These are phyloP conservation scores for Rhabdophis nuchalis DNA, from an alignment of 2,797 vertebrate genomes.

Conservation along the genomic window DNA sequence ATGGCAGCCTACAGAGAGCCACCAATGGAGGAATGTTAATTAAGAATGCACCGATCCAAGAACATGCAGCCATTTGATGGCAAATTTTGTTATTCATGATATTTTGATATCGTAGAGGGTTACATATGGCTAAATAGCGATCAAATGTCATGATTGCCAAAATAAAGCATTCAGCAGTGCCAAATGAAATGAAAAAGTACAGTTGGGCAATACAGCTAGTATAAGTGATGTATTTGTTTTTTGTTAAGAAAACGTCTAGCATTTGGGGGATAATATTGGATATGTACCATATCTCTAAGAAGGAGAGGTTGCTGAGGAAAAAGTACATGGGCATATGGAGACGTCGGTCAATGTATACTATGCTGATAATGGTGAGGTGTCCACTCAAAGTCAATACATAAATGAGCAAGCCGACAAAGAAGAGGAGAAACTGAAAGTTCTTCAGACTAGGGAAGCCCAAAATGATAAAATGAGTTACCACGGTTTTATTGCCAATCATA, in stretches of 20 bases:
- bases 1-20: slow-evolving; percentile 7
- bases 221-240: slow-evolving; percentile 30
- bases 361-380: background rate
- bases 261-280: slow-evolving; percentile 34
- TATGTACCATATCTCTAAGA: slow-evolving; percentile 10
- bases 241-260: slow-evolving; percentile 18
- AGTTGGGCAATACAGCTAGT: slow-evolving; percentile 25
- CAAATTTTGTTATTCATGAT: slow-evolving; percentile 50
- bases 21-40: background rate
- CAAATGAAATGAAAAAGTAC: slow-evolving; percentile 20
- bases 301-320: slow-evolving; percentile 14
- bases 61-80: slow-evolving; percentile 36
- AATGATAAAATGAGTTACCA: slow-evolving; percentile 46
- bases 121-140: slow-evolving; percentile 53
- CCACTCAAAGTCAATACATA: slow-evolving; percentile 11
- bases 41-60: slow-evolving; percentile 51
- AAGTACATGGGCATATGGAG: background rate
- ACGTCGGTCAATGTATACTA: background rate
- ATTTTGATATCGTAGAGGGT: slow-evolving; percentile 43
- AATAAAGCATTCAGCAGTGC: slow-evolving; percentile 46
- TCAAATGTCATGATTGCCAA: slow-evolving; percentile 61
- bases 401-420: background rate
- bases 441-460: slow-evolving; percentile 50
- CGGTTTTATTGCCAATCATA: background rate
- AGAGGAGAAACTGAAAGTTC: slow-evolving; percentile 26